Evolutionary conservation across 2,888 invertebrate species (phyloP).

Genomic region (Nomada hirtipes): DNA sequence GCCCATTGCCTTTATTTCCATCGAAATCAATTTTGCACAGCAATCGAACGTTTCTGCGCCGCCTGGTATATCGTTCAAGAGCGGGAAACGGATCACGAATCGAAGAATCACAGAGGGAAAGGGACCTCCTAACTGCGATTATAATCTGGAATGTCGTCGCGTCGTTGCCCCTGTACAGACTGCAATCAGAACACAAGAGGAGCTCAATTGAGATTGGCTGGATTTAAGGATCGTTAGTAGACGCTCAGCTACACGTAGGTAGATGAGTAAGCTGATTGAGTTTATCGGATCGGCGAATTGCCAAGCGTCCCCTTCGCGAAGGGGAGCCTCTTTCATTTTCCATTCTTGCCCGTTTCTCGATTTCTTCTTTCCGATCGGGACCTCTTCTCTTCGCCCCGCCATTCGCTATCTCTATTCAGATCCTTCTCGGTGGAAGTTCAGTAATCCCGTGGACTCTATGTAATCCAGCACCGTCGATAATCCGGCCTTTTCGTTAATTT

Average conservation of each 20-base stretch:
- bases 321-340: constrained; percentile 63
- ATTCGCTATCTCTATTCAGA: constrained; percentile 25
- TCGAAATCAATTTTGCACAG: no score
- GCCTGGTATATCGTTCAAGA: neutral
- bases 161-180: constrained; percentile 18
- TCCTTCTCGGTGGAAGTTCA: constrained; percentile 72
- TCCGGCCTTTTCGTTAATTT: constrained; percentile 71
- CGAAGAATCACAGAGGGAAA: neutral
- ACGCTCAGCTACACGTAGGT: constrained; percentile 71
- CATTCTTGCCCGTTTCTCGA: constrained; percentile 61
- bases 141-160: constrained; percentile 20
- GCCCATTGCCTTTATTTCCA: no score
- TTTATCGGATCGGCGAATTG: constrained; percentile 78
- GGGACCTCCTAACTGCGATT: neutral
- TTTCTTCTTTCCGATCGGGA: constrained; percentile 46
- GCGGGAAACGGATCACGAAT: neutral
- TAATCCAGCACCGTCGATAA: constrained; percentile 71
- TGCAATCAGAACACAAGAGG: constrained; percentile 59
- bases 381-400: constrained; percentile 7
- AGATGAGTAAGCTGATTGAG: constrained; percentile 81
- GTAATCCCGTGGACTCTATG: constrained; percentile 70
- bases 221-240: constrained; percentile 76
- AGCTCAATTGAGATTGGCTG: constrained; percentile 71
- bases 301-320: constrained; percentile 60
- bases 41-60: neutral